Base-by-base conservation (phyloP, 2,113 vertebrate species). In the Micromys minutus region DNA sequence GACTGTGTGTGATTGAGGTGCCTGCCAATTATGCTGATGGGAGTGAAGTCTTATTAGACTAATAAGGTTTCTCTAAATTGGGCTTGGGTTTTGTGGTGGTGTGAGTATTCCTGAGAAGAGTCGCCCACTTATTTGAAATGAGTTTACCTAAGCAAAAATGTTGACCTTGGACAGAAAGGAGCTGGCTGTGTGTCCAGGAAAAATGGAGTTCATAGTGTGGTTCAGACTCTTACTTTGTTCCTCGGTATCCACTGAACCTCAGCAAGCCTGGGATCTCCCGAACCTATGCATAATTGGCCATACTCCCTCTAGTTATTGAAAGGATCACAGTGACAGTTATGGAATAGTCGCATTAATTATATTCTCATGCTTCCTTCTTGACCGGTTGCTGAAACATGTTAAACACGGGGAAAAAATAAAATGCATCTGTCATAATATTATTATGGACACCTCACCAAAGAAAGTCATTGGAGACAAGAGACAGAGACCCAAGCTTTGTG, bases 21-120 rank as follows among this genome's bases (percentile, higher is more conserved):
- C 61, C 96, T 96, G 96, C 94, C 96, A 96, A 95, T 96, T 97
- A 95, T 34, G 90, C 90, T 95, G 97, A 97, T 94, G 77, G 85
- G 94, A 94, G 87, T 95, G 94, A 96, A 97, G 96, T 92, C 93
- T 96, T 97, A 97, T 97, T 97, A 97, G 61, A 93, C 94, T 97
- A 97, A 98, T 97, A 97, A 95, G 92, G 92, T 96, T 97, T 94
- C n/a, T 94, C 81, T 95, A 92, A 97, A 95, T 97, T 89, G 96
- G 76, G 97, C 81, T 83, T 93, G 67, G 81, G 76, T 71, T 91
- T 95, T 83, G 81, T 57, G 65, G 59, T 89, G 42, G 71, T 81
- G n/a, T 89, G 92, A 39, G 39, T 77, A 69, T 88, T 94, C 50
- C 67, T 29, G 42, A 59, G 61, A 95, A 81, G 91, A 89, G 79